Conservation (phyloP, 2,888 invertebrate species). For the Metalampra italica region DNA sequence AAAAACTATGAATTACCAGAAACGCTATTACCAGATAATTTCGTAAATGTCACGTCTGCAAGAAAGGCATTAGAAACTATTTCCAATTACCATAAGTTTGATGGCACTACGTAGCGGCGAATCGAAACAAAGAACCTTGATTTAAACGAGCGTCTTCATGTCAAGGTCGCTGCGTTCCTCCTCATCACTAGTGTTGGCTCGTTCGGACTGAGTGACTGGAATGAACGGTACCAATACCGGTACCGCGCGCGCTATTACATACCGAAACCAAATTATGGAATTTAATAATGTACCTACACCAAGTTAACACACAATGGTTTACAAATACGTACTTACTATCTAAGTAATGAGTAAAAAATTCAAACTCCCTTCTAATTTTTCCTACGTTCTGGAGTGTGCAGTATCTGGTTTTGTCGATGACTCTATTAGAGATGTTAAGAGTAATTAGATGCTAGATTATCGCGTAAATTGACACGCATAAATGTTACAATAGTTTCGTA, state of each 20-base stretch:
- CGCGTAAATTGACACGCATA: too few relatives aligned
- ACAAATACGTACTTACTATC: too few relatives aligned
- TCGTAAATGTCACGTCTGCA: not conserved
- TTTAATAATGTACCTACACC: too few relatives aligned
- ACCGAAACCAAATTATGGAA: not conserved
- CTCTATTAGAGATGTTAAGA: too few relatives aligned
- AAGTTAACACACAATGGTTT: too few relatives aligned
- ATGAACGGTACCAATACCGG: conserved; percentile 4
- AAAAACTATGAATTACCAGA: too few relatives aligned
- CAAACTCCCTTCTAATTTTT: too few relatives aligned
- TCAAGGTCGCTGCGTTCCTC: conserved; percentile 46
- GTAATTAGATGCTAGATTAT: too few relatives aligned
- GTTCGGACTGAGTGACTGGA: not conserved
- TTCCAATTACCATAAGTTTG: conserved; percentile 24
- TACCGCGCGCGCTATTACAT: not conserved
- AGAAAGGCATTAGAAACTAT: conserved; percentile 21
- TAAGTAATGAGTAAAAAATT: too few relatives aligned
- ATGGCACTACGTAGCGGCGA: conserved; percentile 23
- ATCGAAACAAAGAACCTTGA: conserved; percentile 36
- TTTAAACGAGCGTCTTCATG: conserved; percentile 29
- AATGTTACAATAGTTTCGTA: too few relatives aligned
- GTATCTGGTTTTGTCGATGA: too few relatives aligned
- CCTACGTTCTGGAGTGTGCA: too few relatives aligned
- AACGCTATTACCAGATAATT: not conserved
- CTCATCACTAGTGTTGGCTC: conserved; percentile 11